Evolutionary conservation across 2,113 vertebrate species (phyloP).

Genomic region (Crotalus tigris): DNA sequence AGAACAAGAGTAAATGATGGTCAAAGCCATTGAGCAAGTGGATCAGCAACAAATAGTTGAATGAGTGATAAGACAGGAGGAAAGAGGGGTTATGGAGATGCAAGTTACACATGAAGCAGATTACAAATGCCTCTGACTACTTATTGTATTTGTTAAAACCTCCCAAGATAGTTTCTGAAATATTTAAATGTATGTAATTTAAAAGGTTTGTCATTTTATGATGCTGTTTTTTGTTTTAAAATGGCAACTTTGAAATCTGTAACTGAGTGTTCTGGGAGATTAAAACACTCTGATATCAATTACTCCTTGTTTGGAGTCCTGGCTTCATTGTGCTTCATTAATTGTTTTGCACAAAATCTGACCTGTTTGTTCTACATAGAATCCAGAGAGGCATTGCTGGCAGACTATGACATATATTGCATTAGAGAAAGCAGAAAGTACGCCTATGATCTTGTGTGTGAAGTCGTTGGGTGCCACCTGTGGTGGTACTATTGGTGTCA

Average conservation of each 20-base stretch:
- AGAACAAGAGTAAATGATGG: neutral
- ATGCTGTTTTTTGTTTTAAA: neutral
- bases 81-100: neutral
- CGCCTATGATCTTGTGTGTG: neutral
- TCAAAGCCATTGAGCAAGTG: neutral
- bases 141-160: neutral
- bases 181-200: neutral
- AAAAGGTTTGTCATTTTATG: neutral
- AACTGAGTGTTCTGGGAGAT: neutral
- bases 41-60: neutral
- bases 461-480: neutral
- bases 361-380: neutral
- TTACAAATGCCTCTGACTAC: neutral
- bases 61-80: neutral
- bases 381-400: neutral
- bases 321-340: neutral
- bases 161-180: neutral
- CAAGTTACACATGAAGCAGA: neutral
- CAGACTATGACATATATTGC: neutral
- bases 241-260: neutral
- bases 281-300: neutral
- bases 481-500: neutral
- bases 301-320: neutral
- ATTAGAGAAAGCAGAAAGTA: neutral
- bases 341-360: neutral